Evolutionary conservation across 35 echinoderm and acorn worm species (phyloP).

Genomic region (Ophioderma brevispina): DNA sequence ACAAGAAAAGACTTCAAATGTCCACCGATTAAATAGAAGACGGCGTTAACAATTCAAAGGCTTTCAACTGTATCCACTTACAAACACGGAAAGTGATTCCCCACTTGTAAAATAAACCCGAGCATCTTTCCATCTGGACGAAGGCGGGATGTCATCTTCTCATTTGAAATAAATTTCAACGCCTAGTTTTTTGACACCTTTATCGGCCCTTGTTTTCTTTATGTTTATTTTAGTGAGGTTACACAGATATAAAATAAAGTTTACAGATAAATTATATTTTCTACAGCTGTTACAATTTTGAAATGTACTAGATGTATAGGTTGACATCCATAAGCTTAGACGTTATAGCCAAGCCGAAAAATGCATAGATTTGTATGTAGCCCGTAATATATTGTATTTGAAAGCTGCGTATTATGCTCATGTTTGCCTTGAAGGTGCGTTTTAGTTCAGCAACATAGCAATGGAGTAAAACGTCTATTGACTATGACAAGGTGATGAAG

Average conservation of each 20-base stretch:
- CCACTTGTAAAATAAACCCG: not conserved
- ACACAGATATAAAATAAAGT: not conserved
- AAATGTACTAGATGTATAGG: not conserved
- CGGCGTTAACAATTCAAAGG: not conserved
- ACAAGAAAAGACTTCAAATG: not conserved
- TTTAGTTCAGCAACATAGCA: too few relatives aligned
- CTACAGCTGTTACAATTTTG: not conserved
- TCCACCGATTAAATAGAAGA: too few relatives aligned
- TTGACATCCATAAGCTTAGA: not conserved
- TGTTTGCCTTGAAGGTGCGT: not conserved
- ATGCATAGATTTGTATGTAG: not conserved
- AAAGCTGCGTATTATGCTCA: not conserved
- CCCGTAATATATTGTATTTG: not conserved
- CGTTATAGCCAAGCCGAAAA: not conserved
- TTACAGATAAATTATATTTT: not conserved
- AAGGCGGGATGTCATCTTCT: not conserved
- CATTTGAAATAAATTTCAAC: not conserved
- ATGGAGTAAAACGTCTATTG: too few relatives aligned
- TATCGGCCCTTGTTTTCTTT: not conserved
- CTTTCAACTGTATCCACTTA: not conserved
- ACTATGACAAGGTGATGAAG: too few relatives aligned
- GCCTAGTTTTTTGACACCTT: not conserved
- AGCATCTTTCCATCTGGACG: not conserved
- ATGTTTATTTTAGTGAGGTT: not conserved
- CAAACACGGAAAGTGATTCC: not conserved